Percentiles rank a stretch among this genome's conserved stretches.
phyloP scores from a whole-genome alignment of 2,113 vertebrate species.

The Marmota flaviventris region DNA sequence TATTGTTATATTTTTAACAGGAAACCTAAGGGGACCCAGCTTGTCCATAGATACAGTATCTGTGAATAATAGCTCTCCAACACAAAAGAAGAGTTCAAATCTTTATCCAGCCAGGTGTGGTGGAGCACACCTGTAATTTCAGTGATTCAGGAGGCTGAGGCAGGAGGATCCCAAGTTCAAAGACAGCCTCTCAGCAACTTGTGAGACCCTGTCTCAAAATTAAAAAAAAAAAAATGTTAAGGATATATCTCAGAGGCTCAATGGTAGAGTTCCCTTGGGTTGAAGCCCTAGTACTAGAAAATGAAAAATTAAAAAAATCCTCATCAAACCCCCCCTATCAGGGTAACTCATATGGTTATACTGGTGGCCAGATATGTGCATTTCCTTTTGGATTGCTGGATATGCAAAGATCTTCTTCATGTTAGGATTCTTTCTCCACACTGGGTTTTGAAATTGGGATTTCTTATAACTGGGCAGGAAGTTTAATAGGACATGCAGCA shows the following conservation, averaged over 20 bases:
- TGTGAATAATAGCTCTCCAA: constrained; percentile 68
- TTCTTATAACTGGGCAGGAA: constrained; percentile 12
- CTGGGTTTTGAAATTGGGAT: neutral
- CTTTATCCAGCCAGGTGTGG: constrained; percentile 33
- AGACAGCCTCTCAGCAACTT: too few species aligned
- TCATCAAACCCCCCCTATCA: constrained; percentile 36
- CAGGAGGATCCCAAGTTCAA: too few species aligned
- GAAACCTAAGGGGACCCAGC: constrained; percentile 48
- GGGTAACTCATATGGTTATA: constrained; percentile 44
- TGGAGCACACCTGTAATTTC: too few species aligned
- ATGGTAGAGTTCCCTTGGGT: too few species aligned
- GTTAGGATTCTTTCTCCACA: neutral
- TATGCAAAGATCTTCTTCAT: constrained; percentile 65
- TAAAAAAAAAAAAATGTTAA: too few species aligned
- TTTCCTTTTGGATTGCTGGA: constrained; percentile 57
- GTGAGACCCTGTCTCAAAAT: too few species aligned
- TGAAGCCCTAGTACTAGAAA: too few species aligned
- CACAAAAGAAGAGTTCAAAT: constrained; percentile 66
- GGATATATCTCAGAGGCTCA: too few species aligned
- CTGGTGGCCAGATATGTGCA: constrained; percentile 30
- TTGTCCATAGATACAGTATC: constrained; percentile 52
- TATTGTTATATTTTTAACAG: constrained; percentile 50
- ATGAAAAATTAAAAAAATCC: neutral
- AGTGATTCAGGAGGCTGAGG: too few species aligned
- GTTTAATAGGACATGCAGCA: neutral